Conservation (phyloP, 2,797 vertebrate species). For the Notolepis coatsorum region DNA sequence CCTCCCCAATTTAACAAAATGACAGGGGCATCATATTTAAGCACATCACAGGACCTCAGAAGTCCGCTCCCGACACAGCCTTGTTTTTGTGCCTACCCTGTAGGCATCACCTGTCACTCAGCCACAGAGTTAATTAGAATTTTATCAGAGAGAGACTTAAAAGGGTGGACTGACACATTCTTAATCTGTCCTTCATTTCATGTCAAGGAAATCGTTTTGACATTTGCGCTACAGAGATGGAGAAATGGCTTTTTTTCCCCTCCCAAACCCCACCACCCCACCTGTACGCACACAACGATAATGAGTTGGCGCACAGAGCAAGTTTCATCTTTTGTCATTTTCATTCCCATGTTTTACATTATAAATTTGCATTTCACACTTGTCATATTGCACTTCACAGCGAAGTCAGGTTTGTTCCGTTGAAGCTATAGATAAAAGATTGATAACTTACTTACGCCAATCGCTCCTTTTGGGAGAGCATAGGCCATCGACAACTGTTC, state of each 20-base stretch:
- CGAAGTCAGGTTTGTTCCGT: too few relatives aligned
- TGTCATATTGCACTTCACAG: too few relatives aligned
- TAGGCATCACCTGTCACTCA: constrained; percentile 31
- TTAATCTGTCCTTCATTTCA: constrained; percentile 63
- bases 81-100: background rate
- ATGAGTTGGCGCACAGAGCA: constrained; percentile 20
- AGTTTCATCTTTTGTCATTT: background rate
- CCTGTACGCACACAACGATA: background rate
- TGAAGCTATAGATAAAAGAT: background rate
- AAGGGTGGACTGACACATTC: constrained; percentile 53
- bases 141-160: constrained; percentile 66
- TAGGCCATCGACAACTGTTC: too few relatives aligned
- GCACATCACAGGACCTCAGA: background rate
- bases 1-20: constrained; percentile 11
- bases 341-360: constrained; percentile 8
- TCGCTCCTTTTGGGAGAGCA: too few relatives aligned
- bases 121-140: constrained; percentile 71
- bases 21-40: constrained; percentile 13
- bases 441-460: too few relatives aligned
- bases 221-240: constrained; percentile 41
- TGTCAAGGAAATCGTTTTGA: constrained; percentile 49
- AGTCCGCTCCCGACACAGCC: constrained; percentile 5
- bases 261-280: constrained; percentile 13
- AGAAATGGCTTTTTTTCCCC: constrained; percentile 17
- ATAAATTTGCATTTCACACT: too few relatives aligned